Base-by-base conservation (phyloP, 2,797 vertebrate species). In the Echeneis naucrates region DNA sequence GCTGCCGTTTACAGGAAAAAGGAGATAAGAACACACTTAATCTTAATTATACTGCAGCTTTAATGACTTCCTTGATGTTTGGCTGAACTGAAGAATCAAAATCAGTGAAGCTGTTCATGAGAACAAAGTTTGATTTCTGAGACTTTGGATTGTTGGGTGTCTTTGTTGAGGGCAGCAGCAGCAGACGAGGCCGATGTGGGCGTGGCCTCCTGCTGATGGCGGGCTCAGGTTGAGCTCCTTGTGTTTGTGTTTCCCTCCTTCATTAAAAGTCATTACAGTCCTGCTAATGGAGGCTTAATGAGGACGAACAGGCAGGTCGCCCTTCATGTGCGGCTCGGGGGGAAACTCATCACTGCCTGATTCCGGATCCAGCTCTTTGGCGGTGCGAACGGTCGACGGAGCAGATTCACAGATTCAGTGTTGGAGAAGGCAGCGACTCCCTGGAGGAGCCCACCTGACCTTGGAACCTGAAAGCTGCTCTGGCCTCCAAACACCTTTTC, bases 221-320 rank as follows among this genome's bases (percentile, higher is more conserved):
- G 27, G 61, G 84, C 86, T 78, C 72, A 83, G 78, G 74, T 58
- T 50, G 54, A 74, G 81, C 78, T 72, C 75, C 26, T 87, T 80
- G 66, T 87, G 80, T 80, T 79, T 84, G 67, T 60, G 77, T 82
- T 73, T 87, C 83, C 68, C 71, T 68, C 75, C 80, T 85, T 91
- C 92, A 90, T 94, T 93, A 93, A 91, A 93, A 92, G 63, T 77
- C 88, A 89, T 94, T 93, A 92, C 73, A 74, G 44, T 75, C 58
- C 53, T 0, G 54, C 83, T 94, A 91, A 92, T 91, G 84, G 84
- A 83, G 85, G 70, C 87, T 90, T 92, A 92, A 93, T 92, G 90
- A 93, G 87, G 73, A 87, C 79, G 52, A 80, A 84, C 80, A 72
- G 63, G 65, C 72, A 83, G 68, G 82, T 81, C 61, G 87, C 85